Conservation (phyloP, 1,140 invertebrate genomes). For the Heliconius nattereri region DNA sequence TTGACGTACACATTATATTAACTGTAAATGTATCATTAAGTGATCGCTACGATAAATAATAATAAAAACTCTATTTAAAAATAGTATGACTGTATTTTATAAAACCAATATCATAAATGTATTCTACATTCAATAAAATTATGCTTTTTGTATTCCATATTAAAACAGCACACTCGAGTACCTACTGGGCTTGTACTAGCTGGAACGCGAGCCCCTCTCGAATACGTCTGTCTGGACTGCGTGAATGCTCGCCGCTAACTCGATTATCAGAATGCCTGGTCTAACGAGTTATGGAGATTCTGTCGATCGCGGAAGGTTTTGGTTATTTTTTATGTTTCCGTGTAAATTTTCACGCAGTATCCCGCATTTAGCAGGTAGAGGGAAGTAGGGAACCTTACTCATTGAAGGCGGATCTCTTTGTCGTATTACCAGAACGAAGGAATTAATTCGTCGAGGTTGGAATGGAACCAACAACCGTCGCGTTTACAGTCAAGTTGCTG, state of each 20-base stretch:
- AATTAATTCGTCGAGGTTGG: too few relatives aligned
- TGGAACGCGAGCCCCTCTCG: conserved; percentile 15
- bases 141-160: conserved; percentile 5
- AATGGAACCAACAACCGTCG: too few relatives aligned
- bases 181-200: background rate
- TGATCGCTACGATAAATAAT: too few relatives aligned
- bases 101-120: background rate
- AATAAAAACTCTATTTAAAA: too few relatives aligned
- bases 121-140: background rate
- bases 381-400: too few relatives aligned
- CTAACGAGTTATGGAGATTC: conserved; percentile 18
- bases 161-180: conserved; percentile 13
- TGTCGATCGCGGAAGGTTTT: conserved; percentile 1
- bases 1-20: too few relatives aligned
- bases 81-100: background rate
- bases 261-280: conserved; percentile 20
- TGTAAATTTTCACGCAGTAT: too few relatives aligned
- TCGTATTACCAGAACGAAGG: too few relatives aligned
- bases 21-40: too few relatives aligned
- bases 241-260: conserved; percentile 20
- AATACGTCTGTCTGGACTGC: conserved; percentile 14
- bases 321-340: background rate
- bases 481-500: too few relatives aligned
- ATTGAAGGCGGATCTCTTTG: too few relatives aligned
- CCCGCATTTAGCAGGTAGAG: too few relatives aligned